phyloP scores from a whole-genome alignment of 1,140 invertebrate genomes.

The Streblospio benedicti region DNA sequence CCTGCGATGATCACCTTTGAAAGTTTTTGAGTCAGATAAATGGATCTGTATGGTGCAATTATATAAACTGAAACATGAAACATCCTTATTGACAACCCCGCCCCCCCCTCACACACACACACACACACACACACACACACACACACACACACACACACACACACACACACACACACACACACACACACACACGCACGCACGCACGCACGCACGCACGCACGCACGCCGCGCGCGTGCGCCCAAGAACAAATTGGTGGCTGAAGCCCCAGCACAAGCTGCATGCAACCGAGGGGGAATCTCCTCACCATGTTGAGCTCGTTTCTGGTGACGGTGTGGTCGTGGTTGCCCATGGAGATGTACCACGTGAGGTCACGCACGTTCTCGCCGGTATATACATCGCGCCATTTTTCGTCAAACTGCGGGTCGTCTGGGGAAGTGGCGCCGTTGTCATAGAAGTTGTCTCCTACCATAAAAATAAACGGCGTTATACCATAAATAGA shows the following conservation, averaged over 20 bases:
- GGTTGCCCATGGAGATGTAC: constrained; percentile 4
- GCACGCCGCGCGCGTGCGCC: too few relatives aligned
- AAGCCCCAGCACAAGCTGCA: too few relatives aligned
- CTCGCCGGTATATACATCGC: background rate
- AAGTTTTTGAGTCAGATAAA: too few relatives aligned
- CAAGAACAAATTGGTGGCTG: too few relatives aligned
- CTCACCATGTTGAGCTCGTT: too few relatives aligned
- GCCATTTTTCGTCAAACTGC: constrained; percentile 3
- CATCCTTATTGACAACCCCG: too few relatives aligned
- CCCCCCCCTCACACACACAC: constrained; percentile 16
- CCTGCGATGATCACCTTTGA: background rate
- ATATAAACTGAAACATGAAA: too few relatives aligned
- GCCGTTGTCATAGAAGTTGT: constrained; percentile 17
- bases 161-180: constrained; percentile 8
- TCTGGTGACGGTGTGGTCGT: background rate
- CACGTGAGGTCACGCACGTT: background rate
- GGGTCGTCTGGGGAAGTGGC: constrained; percentile 5
- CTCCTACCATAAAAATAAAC: constrained; percentile 10
- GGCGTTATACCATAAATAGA: too few relatives aligned
- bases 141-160: constrained; percentile 11
- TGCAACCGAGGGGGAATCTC: too few relatives aligned
- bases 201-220: background rate
- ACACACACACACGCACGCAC: background rate
- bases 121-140: constrained; percentile 14
- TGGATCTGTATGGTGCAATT: too few relatives aligned